Conservation (phyloP, 2,113 vertebrate genomes). For the Plotosus lineatus region DNA sequence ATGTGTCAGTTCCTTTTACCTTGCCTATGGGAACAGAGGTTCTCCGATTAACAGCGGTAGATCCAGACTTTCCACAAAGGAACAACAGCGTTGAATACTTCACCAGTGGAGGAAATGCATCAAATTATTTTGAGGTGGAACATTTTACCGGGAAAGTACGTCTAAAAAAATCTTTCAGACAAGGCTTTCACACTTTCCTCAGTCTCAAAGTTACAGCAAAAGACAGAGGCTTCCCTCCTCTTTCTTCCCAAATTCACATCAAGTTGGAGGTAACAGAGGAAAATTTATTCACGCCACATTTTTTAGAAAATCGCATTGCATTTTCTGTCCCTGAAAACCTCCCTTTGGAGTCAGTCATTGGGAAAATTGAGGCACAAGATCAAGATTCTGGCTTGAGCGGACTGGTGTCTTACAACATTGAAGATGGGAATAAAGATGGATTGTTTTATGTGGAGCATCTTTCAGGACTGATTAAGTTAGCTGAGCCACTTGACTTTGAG, state of each 20-base stretch:
- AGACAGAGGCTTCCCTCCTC: constrained; percentile 66
- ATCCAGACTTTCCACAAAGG: constrained; percentile 60
- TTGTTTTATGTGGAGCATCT: constrained; percentile 65
- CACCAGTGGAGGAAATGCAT: constrained; percentile 67
- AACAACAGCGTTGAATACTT: constrained; percentile 59
- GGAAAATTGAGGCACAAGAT: constrained; percentile 70
- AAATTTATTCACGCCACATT: constrained; percentile 68
- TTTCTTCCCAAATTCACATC: constrained; percentile 63
- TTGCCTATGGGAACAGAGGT: constrained; percentile 64
- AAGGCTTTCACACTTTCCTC: constrained; percentile 51
- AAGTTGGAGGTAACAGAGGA: constrained; percentile 65
- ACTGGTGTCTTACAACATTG: constrained; percentile 62
- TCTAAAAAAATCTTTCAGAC: constrained; percentile 58
- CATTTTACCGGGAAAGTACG: constrained; percentile 61
- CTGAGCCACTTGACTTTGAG: constrained; percentile 70
- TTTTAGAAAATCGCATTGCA: constrained; percentile 52
- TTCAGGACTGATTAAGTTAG: constrained; percentile 68
- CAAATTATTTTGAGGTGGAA: constrained; percentile 68
- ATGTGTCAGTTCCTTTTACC: constrained; percentile 65
- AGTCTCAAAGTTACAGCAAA: constrained; percentile 61
- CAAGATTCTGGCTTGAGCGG: constrained; percentile 69
- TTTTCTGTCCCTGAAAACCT: constrained; percentile 72
- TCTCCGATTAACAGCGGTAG: constrained; percentile 64
- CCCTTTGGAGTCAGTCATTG: constrained; percentile 66
- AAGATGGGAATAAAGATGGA: constrained; percentile 49